These are phyloP conservation scores for Hylaeus volcanicus DNA, from an alignment of 1,140 invertebrate genomes.

Conservation along the genomic window DNA sequence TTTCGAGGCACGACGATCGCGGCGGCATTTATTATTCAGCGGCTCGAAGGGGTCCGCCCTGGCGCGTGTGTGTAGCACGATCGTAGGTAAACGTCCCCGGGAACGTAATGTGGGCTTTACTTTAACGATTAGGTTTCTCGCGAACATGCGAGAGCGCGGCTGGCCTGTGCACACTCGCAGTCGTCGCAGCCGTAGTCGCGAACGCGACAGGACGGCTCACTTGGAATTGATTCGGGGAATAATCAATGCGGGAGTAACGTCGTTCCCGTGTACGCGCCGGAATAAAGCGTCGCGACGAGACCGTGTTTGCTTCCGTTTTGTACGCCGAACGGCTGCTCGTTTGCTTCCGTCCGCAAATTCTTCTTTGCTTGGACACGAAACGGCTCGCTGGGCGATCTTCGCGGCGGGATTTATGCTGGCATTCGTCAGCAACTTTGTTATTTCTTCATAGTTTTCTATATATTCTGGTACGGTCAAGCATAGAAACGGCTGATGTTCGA, in stretches of 20 bases:
- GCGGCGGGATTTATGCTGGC: too few relatives aligned
- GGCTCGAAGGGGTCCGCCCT: conserved; percentile 58
- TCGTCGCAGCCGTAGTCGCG: neutral
- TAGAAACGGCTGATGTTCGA: too few relatives aligned
- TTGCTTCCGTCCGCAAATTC: neutral
- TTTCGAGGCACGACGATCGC: conserved; percentile 61
- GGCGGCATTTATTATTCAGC: conserved; percentile 62
- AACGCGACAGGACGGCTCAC: conserved; percentile 35
- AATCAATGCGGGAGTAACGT: conserved; percentile 52
- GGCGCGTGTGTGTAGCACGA: conserved; percentile 52
- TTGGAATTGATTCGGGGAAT: conserved; percentile 52
- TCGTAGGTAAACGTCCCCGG: conserved; percentile 61
- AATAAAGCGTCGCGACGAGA: conserved; percentile 25
- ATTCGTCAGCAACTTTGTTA: too few relatives aligned
- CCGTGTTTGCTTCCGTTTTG: conserved; percentile 9
- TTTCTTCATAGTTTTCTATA: too few relatives aligned
- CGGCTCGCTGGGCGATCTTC: too few relatives aligned
- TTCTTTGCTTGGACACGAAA: neutral
- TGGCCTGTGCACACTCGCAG: conserved; percentile 18
- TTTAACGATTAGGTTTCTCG: conserved; percentile 65
- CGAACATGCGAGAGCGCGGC: conserved; percentile 35
- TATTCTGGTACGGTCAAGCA: too few relatives aligned
- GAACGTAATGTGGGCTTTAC: conserved; percentile 61
- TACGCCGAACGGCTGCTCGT: neutral
- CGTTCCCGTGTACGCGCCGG: conserved; percentile 18